Evolutionary conservation across 1,140 invertebrate genomes (phyloP).

Genomic region (Spodoptera frugiperda): DNA sequence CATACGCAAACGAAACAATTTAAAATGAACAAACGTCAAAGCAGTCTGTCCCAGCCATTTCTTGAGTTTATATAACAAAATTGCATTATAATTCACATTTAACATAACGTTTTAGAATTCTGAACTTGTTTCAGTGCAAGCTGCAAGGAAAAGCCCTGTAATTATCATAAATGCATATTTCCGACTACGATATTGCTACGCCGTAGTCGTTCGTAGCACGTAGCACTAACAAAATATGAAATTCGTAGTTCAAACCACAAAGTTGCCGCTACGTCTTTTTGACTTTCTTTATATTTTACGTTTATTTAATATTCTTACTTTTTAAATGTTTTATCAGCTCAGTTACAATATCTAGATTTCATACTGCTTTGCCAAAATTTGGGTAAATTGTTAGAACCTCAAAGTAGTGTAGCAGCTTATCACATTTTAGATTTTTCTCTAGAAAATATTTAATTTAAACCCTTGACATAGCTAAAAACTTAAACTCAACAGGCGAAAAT

Average conservation of each 20-base stretch:
- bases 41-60: neutral
- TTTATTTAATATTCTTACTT: neutral
- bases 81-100: constrained; percentile 2
- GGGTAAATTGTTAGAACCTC: too few relatives aligned
- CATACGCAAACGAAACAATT: too few relatives aligned
- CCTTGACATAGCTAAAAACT: too few relatives aligned
- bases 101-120: constrained; percentile 37
- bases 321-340: too few relatives aligned
- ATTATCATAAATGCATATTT: constrained; percentile 44
- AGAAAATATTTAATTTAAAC: too few relatives aligned
- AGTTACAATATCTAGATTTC: too few relatives aligned
- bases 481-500: neutral
- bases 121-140: constrained; percentile 11
- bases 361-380: too few relatives aligned
- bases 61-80: neutral
- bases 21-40: too few relatives aligned
- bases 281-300: neutral
- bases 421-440: too few relatives aligned
- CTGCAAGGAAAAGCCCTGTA: constrained; percentile 24
- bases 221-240: constrained; percentile 25
- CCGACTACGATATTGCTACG: constrained; percentile 39
- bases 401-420: too few relatives aligned
- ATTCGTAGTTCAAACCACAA: constrained; percentile 23
- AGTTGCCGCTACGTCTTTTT: neutral
- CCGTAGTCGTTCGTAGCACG: constrained; percentile 38